A percentile compares a stretch with the other conserved stretches of the same genome.
phyloP scores from a whole-genome alignment of 2,888 invertebrate genomes.

The Pterostichus madidus region DNA sequence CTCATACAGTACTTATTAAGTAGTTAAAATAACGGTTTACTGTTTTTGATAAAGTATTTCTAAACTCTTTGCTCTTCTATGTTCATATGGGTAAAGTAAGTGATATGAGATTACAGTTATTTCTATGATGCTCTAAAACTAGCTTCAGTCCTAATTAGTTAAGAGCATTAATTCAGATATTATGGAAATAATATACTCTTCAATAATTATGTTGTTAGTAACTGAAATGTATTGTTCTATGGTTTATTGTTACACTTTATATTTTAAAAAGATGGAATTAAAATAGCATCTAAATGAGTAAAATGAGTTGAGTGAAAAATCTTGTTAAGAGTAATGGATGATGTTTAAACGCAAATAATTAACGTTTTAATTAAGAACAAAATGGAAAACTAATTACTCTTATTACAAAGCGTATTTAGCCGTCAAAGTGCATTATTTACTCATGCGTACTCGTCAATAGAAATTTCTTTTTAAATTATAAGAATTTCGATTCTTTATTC shows the following conservation, averaged over 20 bases:
- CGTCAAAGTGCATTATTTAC: no score
- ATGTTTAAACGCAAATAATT: constrained; percentile 28
- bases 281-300: not conserved
- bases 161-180: not conserved
- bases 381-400: constrained; percentile 20
- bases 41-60: not conserved
- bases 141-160: not conserved
- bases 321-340: not conserved
- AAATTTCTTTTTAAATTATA: no score
- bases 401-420: not conserved
- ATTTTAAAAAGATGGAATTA: not conserved
- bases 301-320: not conserved
- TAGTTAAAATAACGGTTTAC: not conserved
- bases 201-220: no score
- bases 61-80: not conserved
- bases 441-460: no score
- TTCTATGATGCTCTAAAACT: not conserved
- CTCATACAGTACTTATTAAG: not conserved
- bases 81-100: not conserved
- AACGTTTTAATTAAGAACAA: constrained; percentile 16
- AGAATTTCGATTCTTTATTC: no score
- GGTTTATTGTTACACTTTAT: no score
- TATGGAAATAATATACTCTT: no score
- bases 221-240: no score
- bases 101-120: constrained; percentile 1